Evolutionary conservation across 2,113 vertebrate species (phyloP), one percentile per base, ranked within the genome.

Genomic region (Oncorhynchus masou): DNA sequence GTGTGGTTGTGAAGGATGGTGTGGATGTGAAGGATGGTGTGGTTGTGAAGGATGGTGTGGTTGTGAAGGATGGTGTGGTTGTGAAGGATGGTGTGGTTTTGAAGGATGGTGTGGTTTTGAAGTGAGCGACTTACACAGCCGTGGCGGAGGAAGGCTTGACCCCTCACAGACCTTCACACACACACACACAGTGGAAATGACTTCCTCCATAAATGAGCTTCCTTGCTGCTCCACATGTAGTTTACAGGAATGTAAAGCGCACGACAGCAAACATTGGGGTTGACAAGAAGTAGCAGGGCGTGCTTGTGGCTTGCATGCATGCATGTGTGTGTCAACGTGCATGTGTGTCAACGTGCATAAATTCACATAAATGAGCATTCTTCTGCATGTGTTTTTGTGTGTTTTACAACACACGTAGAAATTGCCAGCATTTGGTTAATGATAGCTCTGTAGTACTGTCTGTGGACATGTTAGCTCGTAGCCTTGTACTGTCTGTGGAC

Each of bases 161-260:
- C 87, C 82, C 72, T 67, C 70, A 57, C 74, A 85, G 79, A 85
- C 85, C 79, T 83, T 77, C 48, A 49, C 48, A 12, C 45, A 49
- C 45, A 49, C 45, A 49, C 45, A 49, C 48, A 12, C 48, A 49
- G 24, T 25, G 88, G 90, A 92, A 91, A 86, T 89, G 71, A 83
- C 86, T n/a, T n/a, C n/a, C n/a, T n/a, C n/a, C n/a, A n/a, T n/a
- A n/a, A n/a, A n/a, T n/a, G n/a, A n/a, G n/a, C n/a, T n/a, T n/a
- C 16, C 68, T 62, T 5, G 49, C 27, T 68, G 27, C 48, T n/a
- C 48, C 2, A 74, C 68, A 49, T 68, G 51, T 62, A 69, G 57
- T 60, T 75, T 60, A 70, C 22, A 68, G 57, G 62, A 80, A 79
- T 73, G 71, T 76, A 82, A 85, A 85, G 57, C 49, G 24, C 22